Percentiles rank a stretch among this genome's conserved stretches.
Conservation (phyloP, 2,888 invertebrate species). For the Lepeophtheirus nordmannii region DNA sequence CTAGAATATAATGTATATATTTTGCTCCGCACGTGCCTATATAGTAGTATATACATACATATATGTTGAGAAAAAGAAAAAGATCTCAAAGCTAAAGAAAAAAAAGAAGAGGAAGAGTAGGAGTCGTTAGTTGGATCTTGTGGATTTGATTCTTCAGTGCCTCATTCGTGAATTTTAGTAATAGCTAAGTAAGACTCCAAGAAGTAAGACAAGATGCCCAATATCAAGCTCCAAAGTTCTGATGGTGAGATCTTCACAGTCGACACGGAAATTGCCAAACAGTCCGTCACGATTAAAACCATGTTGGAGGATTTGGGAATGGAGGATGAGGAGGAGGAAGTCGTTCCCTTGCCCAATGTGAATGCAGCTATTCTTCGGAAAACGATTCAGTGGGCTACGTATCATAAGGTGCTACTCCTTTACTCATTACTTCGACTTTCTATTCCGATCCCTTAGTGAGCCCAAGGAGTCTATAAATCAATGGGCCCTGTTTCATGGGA, state of each 20-base stretch:
- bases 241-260: slow-evolving; percentile 92
- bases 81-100: background rate
- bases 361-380: slow-evolving; percentile 90
- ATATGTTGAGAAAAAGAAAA: too few species aligned
- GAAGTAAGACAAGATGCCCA: slow-evolving; percentile 54
- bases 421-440: too few species aligned
- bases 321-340: slow-evolving; percentile 61
- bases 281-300: slow-evolving; percentile 92
- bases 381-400: slow-evolving; percentile 77
- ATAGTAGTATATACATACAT: too few species aligned
- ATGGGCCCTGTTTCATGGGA: too few species aligned
- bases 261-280: slow-evolving; percentile 90
- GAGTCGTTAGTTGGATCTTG: too few species aligned
- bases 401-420: slow-evolving; percentile 50
- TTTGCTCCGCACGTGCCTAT: too few species aligned
- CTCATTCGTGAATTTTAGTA: too few species aligned
- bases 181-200: too few species aligned
- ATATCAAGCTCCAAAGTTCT: slow-evolving; percentile 81
- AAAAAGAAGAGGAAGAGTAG: background rate
- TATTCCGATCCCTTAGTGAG: too few species aligned
- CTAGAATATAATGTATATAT: too few species aligned
- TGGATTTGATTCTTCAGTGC: too few species aligned
- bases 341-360: slow-evolving; percentile 90
- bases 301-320: slow-evolving; percentile 81
- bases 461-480: too few species aligned